Conservation (phyloP, 2,888 invertebrate species). For the Drosophila fungiperda region DNA sequence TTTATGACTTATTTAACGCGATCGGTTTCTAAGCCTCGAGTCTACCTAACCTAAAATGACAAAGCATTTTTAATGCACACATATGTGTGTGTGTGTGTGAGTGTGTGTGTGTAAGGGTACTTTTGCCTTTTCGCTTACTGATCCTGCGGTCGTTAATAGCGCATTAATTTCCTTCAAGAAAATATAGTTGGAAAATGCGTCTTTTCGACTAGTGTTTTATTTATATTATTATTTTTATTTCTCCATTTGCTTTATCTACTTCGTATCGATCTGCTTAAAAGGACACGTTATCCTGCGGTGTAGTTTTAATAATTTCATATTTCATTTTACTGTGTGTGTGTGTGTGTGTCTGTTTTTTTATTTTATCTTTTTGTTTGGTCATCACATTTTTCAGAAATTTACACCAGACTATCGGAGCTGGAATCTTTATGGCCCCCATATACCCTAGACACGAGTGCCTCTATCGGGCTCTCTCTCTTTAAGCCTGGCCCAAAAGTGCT, state of each 20-base stretch:
- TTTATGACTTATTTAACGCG: conserved; percentile 78
- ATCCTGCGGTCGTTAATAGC: conserved; percentile 79
- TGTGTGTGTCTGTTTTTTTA: conserved; percentile 30
- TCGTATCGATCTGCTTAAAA: conserved; percentile 41
- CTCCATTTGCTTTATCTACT: conserved; percentile 38
- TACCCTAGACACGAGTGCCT: background rate
- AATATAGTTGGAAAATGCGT: conserved; percentile 15
- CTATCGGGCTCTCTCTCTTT: background rate
- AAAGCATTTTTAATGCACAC: conserved; percentile 58
- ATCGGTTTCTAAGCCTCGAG: conserved; percentile 2
- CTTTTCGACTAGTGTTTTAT: conserved; percentile 32
- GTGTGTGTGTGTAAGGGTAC: conserved; percentile 19
- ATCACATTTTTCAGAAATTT: conserved; percentile 76
- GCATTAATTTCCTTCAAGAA: conserved; percentile 55
- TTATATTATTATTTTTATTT: conserved; percentile 49
- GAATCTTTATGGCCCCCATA: conserved; percentile 43
- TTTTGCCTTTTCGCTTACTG: background rate
- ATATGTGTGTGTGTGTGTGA: conserved; percentile 11
- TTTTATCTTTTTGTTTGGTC: conserved; percentile 76
- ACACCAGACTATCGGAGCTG: conserved; percentile 63
- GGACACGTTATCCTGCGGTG: conserved; percentile 51
- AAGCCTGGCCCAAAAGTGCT: conserved; percentile 50
- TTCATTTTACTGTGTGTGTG: conserved; percentile 41
- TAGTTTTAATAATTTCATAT: conserved; percentile 79
- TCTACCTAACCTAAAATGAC: conserved; percentile 61